These are phyloP conservation scores for Pemphigus obesinymphae DNA, from an alignment of 1,140 invertebrate species.

Conservation along the genomic window DNA sequence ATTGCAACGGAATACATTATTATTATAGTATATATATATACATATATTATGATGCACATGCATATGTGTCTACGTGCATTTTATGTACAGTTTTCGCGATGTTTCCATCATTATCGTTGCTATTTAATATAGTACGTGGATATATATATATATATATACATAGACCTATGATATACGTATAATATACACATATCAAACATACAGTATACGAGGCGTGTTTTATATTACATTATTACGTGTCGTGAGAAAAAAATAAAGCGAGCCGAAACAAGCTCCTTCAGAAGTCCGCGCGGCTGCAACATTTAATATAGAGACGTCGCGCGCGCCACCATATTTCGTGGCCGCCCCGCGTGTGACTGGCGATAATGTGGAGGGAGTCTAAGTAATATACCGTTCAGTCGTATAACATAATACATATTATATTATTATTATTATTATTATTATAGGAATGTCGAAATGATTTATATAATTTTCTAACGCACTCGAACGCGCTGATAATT, in stretches of 20 bases:
- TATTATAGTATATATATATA: no score
- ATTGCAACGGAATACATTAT: no score
- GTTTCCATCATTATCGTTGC: not conserved
- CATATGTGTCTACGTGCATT: no score
- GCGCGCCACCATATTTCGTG: not conserved
- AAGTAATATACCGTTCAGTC: not conserved
- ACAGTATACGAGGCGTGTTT: no score
- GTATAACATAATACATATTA: not conserved
- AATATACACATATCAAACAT: not conserved
- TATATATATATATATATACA: not conserved
- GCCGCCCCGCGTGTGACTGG: not conserved
- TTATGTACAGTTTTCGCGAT: not conserved
- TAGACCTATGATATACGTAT: no score
- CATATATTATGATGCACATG: no score
- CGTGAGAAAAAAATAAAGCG: no score
- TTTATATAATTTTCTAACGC: slow-evolving; percentile 36
- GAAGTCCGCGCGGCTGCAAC: not conserved
- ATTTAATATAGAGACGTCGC: not conserved
- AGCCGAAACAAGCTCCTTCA: slow-evolving; percentile 1
- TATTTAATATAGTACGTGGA: not conserved
- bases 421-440: not conserved
- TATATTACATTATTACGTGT: no score
- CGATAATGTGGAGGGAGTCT: not conserved
- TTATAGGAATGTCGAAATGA: slow-evolving; percentile 25
- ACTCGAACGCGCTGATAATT: slow-evolving; percentile 27